These are phyloP conservation scores for Perca schrenkii DNA, from an alignment of 2,113 vertebrate species.

Conservation along the genomic window DNA sequence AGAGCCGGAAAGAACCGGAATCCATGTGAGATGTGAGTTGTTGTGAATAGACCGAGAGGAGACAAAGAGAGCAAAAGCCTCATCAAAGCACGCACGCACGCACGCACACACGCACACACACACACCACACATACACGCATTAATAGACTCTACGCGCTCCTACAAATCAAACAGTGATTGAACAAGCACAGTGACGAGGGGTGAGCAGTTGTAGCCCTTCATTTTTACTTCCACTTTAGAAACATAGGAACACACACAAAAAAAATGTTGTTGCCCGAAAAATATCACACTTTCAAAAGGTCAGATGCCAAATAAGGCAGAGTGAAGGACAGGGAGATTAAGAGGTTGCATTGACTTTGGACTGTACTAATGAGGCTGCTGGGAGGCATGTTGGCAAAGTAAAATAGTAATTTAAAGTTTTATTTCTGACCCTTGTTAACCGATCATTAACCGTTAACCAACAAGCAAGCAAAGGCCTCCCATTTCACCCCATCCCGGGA, in stretches of 20 bases:
- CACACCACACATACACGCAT: constrained; percentile 11
- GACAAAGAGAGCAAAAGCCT: constrained; percentile 24
- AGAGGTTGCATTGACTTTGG: background rate
- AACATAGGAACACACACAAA: background rate
- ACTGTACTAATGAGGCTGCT: background rate
- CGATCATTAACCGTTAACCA: too few relatives aligned
- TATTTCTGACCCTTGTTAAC: too few relatives aligned
- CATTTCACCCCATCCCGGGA: too few relatives aligned
- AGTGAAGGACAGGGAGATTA: background rate
- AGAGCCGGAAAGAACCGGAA: constrained; percentile 7
- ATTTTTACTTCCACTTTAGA: background rate
- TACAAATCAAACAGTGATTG: constrained; percentile 2
- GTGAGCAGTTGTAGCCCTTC: background rate
- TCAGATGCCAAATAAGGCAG: constrained; percentile 1
- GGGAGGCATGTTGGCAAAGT: background rate
- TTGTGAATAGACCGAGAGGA: constrained; percentile 6
- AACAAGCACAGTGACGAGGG: background rate
- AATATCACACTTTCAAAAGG: background rate
- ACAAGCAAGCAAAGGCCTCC: too few relatives aligned
- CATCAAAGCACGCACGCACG: background rate
- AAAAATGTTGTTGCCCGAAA: background rate
- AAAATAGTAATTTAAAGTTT: too few relatives aligned
- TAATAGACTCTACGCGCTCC: background rate
- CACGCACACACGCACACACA: background rate
- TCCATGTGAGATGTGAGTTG: constrained; percentile 53